Conservation (phyloP, 2,888 invertebrate genomes). For the Pycnomerus fuliginosus region DNA sequence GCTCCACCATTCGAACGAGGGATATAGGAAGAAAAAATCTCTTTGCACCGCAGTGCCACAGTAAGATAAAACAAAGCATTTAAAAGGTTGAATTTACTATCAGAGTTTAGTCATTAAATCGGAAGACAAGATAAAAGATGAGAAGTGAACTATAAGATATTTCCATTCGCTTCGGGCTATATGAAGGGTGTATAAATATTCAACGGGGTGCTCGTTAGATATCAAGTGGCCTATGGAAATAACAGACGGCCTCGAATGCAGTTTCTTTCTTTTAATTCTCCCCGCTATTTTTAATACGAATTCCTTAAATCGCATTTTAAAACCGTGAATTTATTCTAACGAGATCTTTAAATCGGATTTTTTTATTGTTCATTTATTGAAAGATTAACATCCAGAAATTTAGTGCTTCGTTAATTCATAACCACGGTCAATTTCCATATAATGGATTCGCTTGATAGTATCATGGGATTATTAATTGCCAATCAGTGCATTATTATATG, state of each 20-base stretch:
- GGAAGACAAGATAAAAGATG: constrained; percentile 31
- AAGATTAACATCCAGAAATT: not conserved
- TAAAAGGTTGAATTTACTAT: constrained; percentile 29
- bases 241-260: constrained; percentile 25
- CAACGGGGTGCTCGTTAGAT: constrained; percentile 45
- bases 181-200: constrained; percentile 47
- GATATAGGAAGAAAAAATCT: constrained; percentile 10
- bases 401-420: not conserved
- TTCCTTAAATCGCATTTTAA: no score
- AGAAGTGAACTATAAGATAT: constrained; percentile 38
- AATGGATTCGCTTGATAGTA: no score
- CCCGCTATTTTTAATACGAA: not conserved
- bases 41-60: constrained; percentile 5
- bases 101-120: constrained; percentile 35
- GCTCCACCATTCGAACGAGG: constrained; percentile 7
- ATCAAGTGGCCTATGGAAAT: constrained; percentile 46
- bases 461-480: no score
- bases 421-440: no score
- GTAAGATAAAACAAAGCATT: constrained; percentile 28
- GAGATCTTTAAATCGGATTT: no score
- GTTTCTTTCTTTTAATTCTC: not conserved
- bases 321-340: no score
- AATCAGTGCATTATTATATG: no score
- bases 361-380: not conserved
- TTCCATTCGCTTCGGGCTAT: constrained; percentile 42